Evolutionary conservation across 2,797 vertebrate species (phyloP).

Genomic region (Ispidina lecontei): DNA sequence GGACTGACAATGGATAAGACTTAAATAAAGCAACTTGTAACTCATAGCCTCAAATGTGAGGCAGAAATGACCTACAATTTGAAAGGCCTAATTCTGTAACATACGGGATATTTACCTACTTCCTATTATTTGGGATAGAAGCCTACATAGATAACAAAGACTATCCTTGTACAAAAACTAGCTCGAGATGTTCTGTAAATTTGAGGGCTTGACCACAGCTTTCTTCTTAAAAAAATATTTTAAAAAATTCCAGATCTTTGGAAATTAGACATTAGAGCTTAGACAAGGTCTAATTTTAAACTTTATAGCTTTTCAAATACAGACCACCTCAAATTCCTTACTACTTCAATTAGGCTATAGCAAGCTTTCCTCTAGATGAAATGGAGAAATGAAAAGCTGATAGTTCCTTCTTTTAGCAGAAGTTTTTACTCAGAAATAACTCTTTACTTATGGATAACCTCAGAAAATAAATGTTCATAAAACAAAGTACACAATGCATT

Average conservation of each 20-base stretch:
- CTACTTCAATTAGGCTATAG: not conserved
- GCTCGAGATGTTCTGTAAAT: not conserved
- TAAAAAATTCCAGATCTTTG: not conserved
- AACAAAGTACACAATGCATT: not conserved
- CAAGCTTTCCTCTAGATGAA: not conserved
- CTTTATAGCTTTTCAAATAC: not conserved
- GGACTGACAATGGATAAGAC: not conserved
- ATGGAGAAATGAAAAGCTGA: not conserved
- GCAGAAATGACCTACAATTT: not conserved
- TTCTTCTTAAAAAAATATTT: not conserved
- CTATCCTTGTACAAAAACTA: not conserved
- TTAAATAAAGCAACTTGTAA: not conserved
- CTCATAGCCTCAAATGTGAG: not conserved
- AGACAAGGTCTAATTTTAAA: not conserved
- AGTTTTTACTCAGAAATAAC: not conserved
- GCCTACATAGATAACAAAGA: not conserved
- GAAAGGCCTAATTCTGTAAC: not conserved
- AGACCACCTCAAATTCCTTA: not conserved
- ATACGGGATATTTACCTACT: not conserved
- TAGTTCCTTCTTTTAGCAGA: not conserved
- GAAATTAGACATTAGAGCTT: not conserved
- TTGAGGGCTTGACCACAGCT: not conserved
- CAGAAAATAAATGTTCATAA: not conserved
- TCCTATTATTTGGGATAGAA: fast-evolving
- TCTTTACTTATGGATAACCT: not conserved